Conservation (phyloP, 2,797 vertebrate species). For the Aldrovandia affinis region DNA sequence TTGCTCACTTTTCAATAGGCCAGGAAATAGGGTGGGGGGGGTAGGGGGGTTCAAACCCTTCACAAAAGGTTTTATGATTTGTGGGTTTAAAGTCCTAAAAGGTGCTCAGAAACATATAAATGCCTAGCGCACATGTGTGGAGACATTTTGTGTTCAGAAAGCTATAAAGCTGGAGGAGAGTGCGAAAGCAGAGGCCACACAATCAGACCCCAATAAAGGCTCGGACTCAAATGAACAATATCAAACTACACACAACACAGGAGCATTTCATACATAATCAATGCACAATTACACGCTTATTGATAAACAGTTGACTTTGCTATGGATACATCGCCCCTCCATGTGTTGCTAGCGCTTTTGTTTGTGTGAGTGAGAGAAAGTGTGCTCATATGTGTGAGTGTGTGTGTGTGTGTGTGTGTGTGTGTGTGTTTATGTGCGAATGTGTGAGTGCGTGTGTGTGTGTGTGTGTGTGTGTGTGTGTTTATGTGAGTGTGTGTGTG, state of each 20-base stretch:
- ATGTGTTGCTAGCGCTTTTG: not conserved
- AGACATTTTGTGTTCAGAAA: not conserved
- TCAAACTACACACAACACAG: conserved; percentile 2
- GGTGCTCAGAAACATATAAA: conserved; percentile 7
- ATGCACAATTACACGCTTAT: not conserved
- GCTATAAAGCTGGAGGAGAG: not conserved
- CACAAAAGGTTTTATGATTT: not conserved
- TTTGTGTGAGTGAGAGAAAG: not conserved
- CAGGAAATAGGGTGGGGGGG: not conserved
- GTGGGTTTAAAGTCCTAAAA: conserved; percentile 7
- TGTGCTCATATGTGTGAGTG: not conserved
- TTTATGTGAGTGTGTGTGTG: not conserved
- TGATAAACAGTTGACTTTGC: not conserved
- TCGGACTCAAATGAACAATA: not conserved
- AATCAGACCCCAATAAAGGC: not conserved
- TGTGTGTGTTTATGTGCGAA: not conserved
- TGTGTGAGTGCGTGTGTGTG: conserved; percentile 18
- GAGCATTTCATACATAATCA: not conserved
- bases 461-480: not conserved
- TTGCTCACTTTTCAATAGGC: not conserved
- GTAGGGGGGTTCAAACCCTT: not conserved
- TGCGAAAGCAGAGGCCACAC: not conserved
- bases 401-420: not conserved
- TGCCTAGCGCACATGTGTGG: not conserved
- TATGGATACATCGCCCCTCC: not conserved